Evolutionary conservation across 1,140 invertebrate species (phyloP).

Genomic region (Diachasma alloeum): DNA sequence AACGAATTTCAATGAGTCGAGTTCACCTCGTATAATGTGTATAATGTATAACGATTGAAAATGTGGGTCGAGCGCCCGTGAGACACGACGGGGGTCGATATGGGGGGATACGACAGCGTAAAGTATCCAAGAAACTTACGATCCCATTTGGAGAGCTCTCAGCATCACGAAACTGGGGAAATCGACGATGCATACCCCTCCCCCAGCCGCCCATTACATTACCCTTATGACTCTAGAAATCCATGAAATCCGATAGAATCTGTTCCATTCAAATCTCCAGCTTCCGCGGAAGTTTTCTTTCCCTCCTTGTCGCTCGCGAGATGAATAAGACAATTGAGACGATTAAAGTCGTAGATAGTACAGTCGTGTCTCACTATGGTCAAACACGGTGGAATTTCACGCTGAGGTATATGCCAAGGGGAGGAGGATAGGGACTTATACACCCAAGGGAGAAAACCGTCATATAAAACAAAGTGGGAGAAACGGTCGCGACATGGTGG

Average conservation of each 20-base stretch:
- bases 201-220: neutral
- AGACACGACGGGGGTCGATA: neutral
- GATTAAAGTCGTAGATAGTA: neutral
- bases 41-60: neutral
- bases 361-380: neutral
- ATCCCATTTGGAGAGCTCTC: neutral
- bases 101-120: neutral
- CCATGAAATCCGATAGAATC: neutral
- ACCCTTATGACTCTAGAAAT: neutral
- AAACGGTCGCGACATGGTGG: conserved; percentile 27
- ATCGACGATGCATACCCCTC: neutral
- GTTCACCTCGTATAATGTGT: neutral
- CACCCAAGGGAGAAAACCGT: conserved; percentile 12
- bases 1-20: neutral
- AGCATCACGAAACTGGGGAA: neutral
- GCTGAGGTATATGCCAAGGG: neutral
- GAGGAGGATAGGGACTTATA: neutral
- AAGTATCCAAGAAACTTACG: neutral
- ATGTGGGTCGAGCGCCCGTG: neutral
- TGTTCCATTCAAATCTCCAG: neutral
- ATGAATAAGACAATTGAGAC: neutral
- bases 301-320: neutral
- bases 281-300: neutral
- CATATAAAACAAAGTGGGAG: conserved; percentile 15
- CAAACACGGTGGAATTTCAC: neutral